Evolutionary conservation across 2,888 invertebrate species (phyloP).

Genomic region (Sinhomidia bicolor): DNA sequence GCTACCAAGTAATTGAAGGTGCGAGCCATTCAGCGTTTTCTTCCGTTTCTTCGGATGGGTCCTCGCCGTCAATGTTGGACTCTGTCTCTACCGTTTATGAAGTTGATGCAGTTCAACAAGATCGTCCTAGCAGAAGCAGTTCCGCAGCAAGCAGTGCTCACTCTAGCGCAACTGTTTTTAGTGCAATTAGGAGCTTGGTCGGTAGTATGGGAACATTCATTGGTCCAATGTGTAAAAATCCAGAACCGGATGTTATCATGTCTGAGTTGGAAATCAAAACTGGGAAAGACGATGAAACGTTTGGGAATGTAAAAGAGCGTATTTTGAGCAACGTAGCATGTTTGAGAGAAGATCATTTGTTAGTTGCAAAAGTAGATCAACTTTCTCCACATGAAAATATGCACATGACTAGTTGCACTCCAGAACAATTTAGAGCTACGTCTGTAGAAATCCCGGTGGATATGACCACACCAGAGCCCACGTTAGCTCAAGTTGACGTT

Average conservation of each 20-base stretch:
- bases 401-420: neutral
- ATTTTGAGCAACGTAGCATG: neutral
- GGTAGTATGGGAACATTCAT: neutral
- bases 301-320: neutral
- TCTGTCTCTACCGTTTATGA: neutral
- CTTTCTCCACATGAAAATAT: no score
- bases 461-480: conserved; percentile 59
- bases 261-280: no score
- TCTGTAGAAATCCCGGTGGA: conserved; percentile 51
- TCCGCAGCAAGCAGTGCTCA: neutral
- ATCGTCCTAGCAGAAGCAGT: neutral
- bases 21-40: neutral
- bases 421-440: neutral
- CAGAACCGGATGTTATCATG: neutral
- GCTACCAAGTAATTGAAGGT: neutral
- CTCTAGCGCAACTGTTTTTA: conserved; percentile 25
- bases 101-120: neutral
- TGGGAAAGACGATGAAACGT: no score
- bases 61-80: neutral
- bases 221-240: neutral
- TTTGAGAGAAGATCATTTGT: neutral
- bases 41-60: conserved; percentile 1
- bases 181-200: conserved; percentile 11
- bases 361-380: neutral
- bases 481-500: neutral